Evolutionary conservation across 2,797 vertebrate genomes (phyloP), one percentile per base, ranked within the genome.

Genomic region (Rallus crepitans): DNA sequence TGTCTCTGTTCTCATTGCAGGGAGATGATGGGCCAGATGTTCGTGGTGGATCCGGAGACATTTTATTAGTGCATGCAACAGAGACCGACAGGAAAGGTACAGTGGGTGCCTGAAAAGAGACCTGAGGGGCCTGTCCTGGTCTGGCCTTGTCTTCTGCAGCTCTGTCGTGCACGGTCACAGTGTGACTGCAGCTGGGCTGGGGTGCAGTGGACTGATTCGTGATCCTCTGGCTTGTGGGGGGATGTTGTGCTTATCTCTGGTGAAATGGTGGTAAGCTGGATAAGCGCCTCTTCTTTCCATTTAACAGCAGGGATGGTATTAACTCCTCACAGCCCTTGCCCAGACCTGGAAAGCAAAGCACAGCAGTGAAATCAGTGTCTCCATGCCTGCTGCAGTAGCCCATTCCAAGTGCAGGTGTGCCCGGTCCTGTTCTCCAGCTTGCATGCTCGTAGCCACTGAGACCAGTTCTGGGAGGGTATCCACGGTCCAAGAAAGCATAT

Each of bases 21-120:
- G 99, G 98, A 30, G 99, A 99, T 3, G 99, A 99, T 6, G 99
- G 99, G 30, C 99, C 99, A 5, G 99, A 99, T 50, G 99, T 99
- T 16, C 99, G 99, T 9, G 99, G 99, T 3, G 99, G 99, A 64
- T 99, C 99, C 0, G 99, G 99, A 66, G 99, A 99, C 82, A 99
- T 99, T 89, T 97, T 99, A 25, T 92, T 99, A 94, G 99, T 99
- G 90, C 99, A 99, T 1, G 99, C 99, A 28, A 99, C 99, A 6
- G 99, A 99, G 97, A 99, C 99, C 0, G 99, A 99, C 96, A 98
- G 99, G 95, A 99, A 99, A 99, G 99, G 99, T 99, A 98, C 1
- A 4, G 39, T 42, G 47, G 15, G 1, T 21, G 70, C 52, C 71
- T 16, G 56, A 15, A 4, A 47, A 16, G 50, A 39, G 35, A 8